phyloP scores from a whole-genome alignment of 2,888 invertebrate species.

The Cyclophora punctaria region DNA sequence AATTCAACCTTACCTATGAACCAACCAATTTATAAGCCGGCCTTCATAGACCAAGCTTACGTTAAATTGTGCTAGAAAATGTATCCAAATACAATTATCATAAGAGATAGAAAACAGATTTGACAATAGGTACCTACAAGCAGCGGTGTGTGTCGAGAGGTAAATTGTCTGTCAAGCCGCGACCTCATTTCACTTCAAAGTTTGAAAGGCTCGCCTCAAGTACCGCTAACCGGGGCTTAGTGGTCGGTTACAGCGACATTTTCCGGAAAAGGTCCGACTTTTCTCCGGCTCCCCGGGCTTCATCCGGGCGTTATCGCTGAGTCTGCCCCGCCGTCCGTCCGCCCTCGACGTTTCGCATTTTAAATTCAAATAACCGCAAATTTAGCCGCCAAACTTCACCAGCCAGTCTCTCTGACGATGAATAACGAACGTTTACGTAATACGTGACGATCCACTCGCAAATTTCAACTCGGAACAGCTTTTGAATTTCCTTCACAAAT shows the following conservation, averaged over 20 bases:
- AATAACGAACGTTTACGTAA: conserved; percentile 40
- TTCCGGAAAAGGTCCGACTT: conserved; percentile 38
- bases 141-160: too few species aligned
- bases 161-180: too few species aligned
- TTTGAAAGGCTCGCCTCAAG: conserved; percentile 26
- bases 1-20: too few species aligned
- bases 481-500: conserved; percentile 29
- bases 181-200: conserved; percentile 22
- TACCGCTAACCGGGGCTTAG: conserved; percentile 31
- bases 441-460: conserved; percentile 20
- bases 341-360: conserved; percentile 39
- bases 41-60: too few species aligned
- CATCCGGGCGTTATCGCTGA: conserved; percentile 40
- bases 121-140: too few species aligned
- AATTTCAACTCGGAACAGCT: conserved; percentile 23
- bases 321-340: conserved; percentile 30
- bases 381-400: conserved; percentile 34
- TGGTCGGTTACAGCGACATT: conserved; percentile 33
- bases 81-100: too few species aligned
- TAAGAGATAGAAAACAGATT: too few species aligned
- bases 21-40: too few species aligned
- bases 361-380: conserved; percentile 47
- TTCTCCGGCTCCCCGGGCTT: conserved; percentile 21
- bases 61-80: too few species aligned
- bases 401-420: conserved; percentile 28